phyloP scores from a whole-genome alignment of 2,113 vertebrate species.

The Regulus satrapa region DNA sequence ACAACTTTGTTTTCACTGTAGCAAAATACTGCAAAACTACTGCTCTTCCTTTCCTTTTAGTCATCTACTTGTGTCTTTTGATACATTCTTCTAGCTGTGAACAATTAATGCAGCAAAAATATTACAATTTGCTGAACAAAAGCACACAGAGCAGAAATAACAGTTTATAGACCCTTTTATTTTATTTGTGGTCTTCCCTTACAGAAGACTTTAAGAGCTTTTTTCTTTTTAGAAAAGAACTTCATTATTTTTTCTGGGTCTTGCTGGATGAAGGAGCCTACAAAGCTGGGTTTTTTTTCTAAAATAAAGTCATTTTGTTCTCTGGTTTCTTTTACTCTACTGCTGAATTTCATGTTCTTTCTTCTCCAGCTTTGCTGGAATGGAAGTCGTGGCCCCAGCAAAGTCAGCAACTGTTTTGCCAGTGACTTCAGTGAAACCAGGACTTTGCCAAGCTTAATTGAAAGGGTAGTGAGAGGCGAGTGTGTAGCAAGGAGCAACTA shows the following conservation, averaged over 20 bases:
- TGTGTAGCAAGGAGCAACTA: background rate
- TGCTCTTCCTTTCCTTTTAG: background rate
- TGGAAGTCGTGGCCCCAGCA: background rate
- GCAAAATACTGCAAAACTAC: background rate
- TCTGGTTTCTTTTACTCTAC: background rate
- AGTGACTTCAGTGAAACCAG: background rate
- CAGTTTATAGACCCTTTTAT: background rate
- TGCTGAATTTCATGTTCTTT: background rate
- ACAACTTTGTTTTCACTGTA: background rate
- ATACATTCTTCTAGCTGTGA: background rate
- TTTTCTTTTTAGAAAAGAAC: background rate
- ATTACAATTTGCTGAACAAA: background rate
- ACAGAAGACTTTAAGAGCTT: background rate
- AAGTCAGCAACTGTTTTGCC: background rate
- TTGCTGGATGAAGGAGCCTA: background rate
- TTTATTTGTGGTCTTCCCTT: background rate
- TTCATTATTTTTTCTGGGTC: background rate
- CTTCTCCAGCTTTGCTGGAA: background rate
- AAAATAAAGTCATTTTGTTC: background rate
- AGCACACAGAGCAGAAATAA: background rate
- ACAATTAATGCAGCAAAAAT: background rate
- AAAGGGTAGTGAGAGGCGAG: background rate
- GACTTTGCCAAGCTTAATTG: background rate
- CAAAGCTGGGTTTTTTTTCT: background rate
- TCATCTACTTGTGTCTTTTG: background rate